Evolutionary conservation across 2,888 invertebrate genomes (phyloP), one percentile per base, ranked within the genome.

Genomic region (Psylliodes chrysocephalus): DNA sequence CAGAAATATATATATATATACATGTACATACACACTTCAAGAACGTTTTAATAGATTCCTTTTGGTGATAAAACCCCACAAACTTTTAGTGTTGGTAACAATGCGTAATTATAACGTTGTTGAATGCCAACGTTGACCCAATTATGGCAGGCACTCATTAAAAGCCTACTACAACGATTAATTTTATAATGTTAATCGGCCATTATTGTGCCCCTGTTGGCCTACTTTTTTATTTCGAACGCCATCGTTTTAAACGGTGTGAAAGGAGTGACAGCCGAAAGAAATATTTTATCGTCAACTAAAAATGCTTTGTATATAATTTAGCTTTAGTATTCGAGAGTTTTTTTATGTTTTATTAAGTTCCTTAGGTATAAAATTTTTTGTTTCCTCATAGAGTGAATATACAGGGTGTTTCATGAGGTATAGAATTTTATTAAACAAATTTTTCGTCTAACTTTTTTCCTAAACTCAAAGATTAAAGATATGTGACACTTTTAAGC

Each of bases 161-260:
- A 49, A 49, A 28, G 19, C 49, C 49, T 49, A 49, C 49, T 28
- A 49, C 30, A 10, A 28, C 49, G 64, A 67, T 64, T 67, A 67
- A 67, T 67, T 67, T 64, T 67, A 62, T 67, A 67, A 64, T 64
- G 51, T 47, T 64, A 67, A 67, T 67, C 61, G 62, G 53, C 62
- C 49, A 67, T 64, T 67, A 67, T 67, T 64, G 61, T 67, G 60
- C 64, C 59, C 57, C 57, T 30, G 49, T 57, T 64, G 64, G 28
- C 67, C 67, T 67, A 67, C 47, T 62, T 67, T 64, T 66, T 67
- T 59, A 5, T 49, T 28, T 28, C 2, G n/a, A 42, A 18, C 6
- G 3, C 18, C 1, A 38, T 14, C 38, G 15, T 14, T 38, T n/a
- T 14, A 14, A 38, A 47, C 47, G 3, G 25, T n/a, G n/a, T n/a